These are phyloP conservation scores for Crossocerus cetratus DNA, from an alignment of 2,888 invertebrate genomes.

Conservation along the genomic window DNA sequence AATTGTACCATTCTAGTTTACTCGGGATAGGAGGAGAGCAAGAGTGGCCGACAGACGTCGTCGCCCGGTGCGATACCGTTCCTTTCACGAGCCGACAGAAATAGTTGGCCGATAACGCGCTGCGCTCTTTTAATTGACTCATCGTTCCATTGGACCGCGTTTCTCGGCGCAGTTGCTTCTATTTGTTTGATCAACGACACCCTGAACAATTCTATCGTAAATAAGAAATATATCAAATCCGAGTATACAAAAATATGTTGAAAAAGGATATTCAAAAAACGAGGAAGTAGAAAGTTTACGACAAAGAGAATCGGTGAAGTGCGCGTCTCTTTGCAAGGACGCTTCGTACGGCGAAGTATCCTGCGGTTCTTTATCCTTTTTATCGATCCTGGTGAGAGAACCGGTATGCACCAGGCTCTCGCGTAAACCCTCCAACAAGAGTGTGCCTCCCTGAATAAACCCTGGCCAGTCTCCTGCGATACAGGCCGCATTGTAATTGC, in stretches of 20 bases:
- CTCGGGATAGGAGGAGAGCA: conserved; percentile 6
- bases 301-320: background rate
- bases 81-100: background rate
- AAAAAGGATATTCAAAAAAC: background rate
- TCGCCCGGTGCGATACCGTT: conserved; percentile 3
- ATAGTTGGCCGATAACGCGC: conserved; percentile 23
- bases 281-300: background rate
- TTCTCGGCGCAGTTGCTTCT: too few relatives aligned
- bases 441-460: background rate
- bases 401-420: conserved; percentile 47
- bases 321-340: conserved; percentile 7
- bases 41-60: background rate
- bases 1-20: conserved; percentile 20
- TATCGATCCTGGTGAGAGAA: conserved; percentile 51
- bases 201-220: too few relatives aligned
- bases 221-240: too few relatives aligned
- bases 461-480: conserved; percentile 2
- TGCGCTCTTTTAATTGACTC: conserved; percentile 38
- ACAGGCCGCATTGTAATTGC: conserved; percentile 19
- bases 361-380: conserved; percentile 43
- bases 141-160: conserved; percentile 25
- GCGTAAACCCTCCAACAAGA: conserved; percentile 29
- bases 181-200: too few relatives aligned
- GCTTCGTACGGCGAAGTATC: conserved; percentile 18
- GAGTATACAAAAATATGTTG: too few relatives aligned